Conservation (phyloP, 2,113 vertebrate genomes). For the Cranoglanis bouderius region DNA sequence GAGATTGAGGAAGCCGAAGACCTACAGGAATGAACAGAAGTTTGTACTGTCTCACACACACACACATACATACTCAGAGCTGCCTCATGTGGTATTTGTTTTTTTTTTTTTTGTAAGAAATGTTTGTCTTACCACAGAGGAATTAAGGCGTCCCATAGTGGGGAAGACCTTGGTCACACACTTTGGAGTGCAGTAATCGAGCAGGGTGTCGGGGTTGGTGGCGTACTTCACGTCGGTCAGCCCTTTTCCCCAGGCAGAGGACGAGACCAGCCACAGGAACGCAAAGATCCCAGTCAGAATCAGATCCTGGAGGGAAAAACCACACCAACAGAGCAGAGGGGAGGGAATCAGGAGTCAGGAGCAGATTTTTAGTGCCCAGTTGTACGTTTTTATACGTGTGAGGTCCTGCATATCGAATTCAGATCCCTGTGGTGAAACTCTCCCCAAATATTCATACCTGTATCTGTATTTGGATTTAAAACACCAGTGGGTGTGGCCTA, state of each 20-base stretch:
- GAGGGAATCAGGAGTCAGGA: neutral
- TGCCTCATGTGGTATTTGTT: neutral
- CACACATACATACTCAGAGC: neutral
- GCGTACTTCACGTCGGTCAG: slow-evolving; percentile 85
- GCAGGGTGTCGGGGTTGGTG: slow-evolving; percentile 73
- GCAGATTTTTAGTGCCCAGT: neutral
- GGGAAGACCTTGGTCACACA: slow-evolving; percentile 72
- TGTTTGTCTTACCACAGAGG: slow-evolving; percentile 85
- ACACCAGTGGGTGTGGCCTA: neutral
- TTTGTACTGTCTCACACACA: neutral
- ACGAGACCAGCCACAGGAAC: slow-evolving; percentile 93
- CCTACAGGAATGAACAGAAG: slow-evolving; percentile 68
- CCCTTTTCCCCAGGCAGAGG: slow-evolving; percentile 92
- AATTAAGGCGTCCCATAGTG: slow-evolving; percentile 87
- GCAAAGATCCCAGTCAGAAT: slow-evolving; percentile 84
- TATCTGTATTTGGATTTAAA: neutral
- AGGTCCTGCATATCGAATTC: neutral
- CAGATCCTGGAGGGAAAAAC: slow-evolving; percentile 78
- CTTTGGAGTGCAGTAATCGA: slow-evolving; percentile 53
- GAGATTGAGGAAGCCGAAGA: slow-evolving; percentile 92
- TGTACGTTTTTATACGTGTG: neutral
- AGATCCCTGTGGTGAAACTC: neutral
- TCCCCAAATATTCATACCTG: neutral
- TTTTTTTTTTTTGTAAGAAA: neutral
- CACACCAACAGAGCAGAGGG: neutral